Evolutionary conservation across 2,888 invertebrate species (phyloP).

Genomic region (Mimumesa dahlbomi): DNA sequence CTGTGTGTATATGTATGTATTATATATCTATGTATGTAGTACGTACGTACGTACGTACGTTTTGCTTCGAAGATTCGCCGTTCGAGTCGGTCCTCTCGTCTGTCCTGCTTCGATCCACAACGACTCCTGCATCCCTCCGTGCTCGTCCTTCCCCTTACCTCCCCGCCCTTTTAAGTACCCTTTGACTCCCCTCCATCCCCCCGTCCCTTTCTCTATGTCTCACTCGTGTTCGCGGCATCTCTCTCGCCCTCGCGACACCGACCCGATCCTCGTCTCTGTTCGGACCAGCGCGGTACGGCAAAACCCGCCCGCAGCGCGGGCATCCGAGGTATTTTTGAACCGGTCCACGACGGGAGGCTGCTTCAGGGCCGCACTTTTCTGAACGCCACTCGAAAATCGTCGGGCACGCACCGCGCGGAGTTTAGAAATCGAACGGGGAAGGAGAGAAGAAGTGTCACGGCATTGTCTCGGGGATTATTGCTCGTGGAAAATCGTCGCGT

Average conservation of each 20-base stretch:
- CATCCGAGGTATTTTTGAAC: slow-evolving; percentile 80
- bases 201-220: slow-evolving; percentile 49
- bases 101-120: slow-evolving; percentile 39
- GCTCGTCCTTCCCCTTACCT: slow-evolving; percentile 43
- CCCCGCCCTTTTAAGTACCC: slow-evolving; percentile 26
- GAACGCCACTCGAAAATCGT: slow-evolving; percentile 55
- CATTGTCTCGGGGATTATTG: too few species aligned
- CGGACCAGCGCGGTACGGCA: slow-evolving; percentile 30
- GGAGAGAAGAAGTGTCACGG: slow-evolving; percentile 5
- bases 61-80: slow-evolving; percentile 44
- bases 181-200: neutral
- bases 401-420: slow-evolving; percentile 19
- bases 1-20: too few species aligned
- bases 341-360: slow-evolving; percentile 78
- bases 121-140: slow-evolving; percentile 22
- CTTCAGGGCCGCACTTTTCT: slow-evolving; percentile 74
- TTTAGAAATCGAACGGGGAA: slow-evolving; percentile 5
- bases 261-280: slow-evolving; percentile 24
- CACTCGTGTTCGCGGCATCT: slow-evolving; percentile 34
- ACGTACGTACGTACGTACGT: slow-evolving; percentile 36
- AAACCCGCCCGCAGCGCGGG: slow-evolving; percentile 70
- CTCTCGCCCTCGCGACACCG: slow-evolving; percentile 9
- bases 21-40: too few species aligned
- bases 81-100: slow-evolving; percentile 42
- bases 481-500: too few species aligned